Evolutionary conservation across 2,797 vertebrate species (phyloP), one percentile per base, ranked within the genome.

Genomic region (Stomatorhinus walkeri): DNA sequence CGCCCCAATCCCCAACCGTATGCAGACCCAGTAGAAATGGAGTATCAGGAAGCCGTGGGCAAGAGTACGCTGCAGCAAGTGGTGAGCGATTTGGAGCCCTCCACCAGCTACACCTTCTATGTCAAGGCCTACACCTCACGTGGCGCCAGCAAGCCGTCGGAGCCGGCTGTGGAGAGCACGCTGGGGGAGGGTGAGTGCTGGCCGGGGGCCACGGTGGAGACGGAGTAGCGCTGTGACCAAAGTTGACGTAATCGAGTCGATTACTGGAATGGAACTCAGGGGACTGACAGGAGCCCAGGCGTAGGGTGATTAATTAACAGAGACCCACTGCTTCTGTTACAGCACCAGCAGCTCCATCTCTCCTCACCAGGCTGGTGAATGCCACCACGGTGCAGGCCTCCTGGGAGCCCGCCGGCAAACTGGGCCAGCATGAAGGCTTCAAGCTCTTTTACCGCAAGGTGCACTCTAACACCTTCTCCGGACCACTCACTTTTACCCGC

Each of bases 11-110:
- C 4, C n/a, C 32, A 72, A 24, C 68, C 87, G 52, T 24, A 43
- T 56, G 84, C 92, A 96, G 98, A 99, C 91, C 97, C 98, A 0
- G 91, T 95, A 0, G 97, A 99, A 92, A 97, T 97, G 96, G 98
- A 99, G 92, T 99, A 99, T 16, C 98, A 99, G 94, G 98, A 99
- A 92, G 98, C 98, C 0, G 98, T 99, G 89, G 98, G 97, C 94
- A 99, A 99, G 93, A 96, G 94, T 92, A 99, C 98, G 2, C 96
- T 98, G 88, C 97, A 98, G 95, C 98, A 98, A 92, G 94, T 98
- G 28, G 97, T 99, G 92, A 95, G 95, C 49, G 98, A 99, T 92
- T 95, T 99, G 86, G 97, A 99, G 93, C 97, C 98, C 48, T 99
- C 97, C 6, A 99, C 98, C 4, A 96, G 96, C 93, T 99, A 99